phyloP scores from a whole-genome alignment of 1,140 invertebrate species.

The Acyrthosiphon pisum region DNA sequence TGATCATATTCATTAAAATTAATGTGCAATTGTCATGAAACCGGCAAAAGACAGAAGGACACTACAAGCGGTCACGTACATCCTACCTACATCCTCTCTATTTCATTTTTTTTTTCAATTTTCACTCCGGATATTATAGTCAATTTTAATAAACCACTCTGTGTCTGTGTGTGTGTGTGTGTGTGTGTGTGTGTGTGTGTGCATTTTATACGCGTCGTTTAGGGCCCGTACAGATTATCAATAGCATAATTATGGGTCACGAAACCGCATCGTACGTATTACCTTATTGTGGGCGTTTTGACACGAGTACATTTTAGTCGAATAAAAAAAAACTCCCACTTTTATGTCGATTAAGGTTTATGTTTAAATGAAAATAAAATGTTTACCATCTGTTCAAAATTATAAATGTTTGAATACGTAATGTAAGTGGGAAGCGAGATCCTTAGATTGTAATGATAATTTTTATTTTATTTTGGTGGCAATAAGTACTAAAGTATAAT shows the following conservation, averaged over 20 bases:
- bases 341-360: conserved; percentile 16
- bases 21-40: conserved; percentile 42
- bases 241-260: conserved; percentile 49
- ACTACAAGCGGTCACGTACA: conserved; percentile 33
- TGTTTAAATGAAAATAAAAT: conserved; percentile 8
- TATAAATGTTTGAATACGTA: neutral
- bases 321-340: conserved; percentile 44
- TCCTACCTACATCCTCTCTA: conserved; percentile 48
- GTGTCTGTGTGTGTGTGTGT: neutral
- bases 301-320: conserved; percentile 32
- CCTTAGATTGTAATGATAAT: neutral
- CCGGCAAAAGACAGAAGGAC: conserved; percentile 36
- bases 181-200: neutral
- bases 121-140: conserved; percentile 48
- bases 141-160: conserved; percentile 44
- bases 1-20: conserved; percentile 55
- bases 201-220: neutral
- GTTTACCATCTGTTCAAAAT: conserved; percentile 35
- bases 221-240: conserved; percentile 20
- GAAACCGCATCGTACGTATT: conserved; percentile 12
- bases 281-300: conserved; percentile 52
- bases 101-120: conserved; percentile 38
- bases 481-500: neutral
- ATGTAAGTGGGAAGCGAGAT: neutral
- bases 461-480: conserved; percentile 1